Base-by-base conservation (phyloP, 64 coral and sea anemone species). In the Pocillopora verrucosa region DNA sequence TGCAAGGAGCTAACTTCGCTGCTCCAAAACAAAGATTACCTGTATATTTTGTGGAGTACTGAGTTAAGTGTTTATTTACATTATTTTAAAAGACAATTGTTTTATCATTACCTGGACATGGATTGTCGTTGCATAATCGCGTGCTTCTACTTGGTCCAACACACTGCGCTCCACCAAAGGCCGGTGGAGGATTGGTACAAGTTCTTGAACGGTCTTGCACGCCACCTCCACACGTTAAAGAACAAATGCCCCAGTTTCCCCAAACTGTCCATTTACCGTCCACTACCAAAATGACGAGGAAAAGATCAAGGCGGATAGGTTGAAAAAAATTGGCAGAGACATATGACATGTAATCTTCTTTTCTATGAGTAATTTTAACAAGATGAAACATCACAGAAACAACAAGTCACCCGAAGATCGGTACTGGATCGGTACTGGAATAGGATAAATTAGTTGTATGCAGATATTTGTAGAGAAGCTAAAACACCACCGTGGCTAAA, bases 131-230 rank as follows among this genome's bases (percentile, higher is more conserved):
- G 17, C 81, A 84, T 68, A 64, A 69, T 24, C 81, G 60, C 22
- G 36, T 84, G 3, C 70, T 19, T 56, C 11, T 56, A 56, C 63
- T 84, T 3, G 61, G 16, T n/a, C 76, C 88, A 41, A 16, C 60
- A 22, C 88, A 89, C 13, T 70, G 76, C 34, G 76, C 56, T n/a
- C 87, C 87, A 2, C 87, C 87, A 15, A 45, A 70, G 37, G 75
- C 77, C 65, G 87, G 36, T 79, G 75, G 36, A 51, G 87, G 87
- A 75, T 80, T 79, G 60, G 87, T 89, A 36, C 87, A 89, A n/a
- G 87, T 80, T 65, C 87, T 75, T 19, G 65, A 58, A 10, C 87
- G 87, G 16, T 5, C 51, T 65, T 78, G 41, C 17, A 10, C 62
- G 63, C 87, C 87, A 61, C 76, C 87, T 10, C 87, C 87, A 34